Percentiles rank a stretch among this genome's conserved stretches.
Evolutionary conservation across 2,797 vertebrate species (phyloP).

Genomic region (Eleutherodactylus coqui): DNA sequence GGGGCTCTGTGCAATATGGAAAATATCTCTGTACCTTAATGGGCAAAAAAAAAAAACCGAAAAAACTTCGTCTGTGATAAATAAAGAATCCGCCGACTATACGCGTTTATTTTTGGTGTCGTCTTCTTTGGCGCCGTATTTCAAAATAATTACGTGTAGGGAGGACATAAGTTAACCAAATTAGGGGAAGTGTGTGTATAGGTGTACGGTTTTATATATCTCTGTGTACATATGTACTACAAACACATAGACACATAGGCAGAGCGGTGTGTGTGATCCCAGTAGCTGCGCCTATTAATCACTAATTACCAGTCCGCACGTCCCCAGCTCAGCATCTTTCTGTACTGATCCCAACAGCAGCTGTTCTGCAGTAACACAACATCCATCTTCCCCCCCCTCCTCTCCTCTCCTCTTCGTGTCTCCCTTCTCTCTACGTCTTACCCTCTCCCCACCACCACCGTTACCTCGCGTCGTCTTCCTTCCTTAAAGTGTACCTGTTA

Average conservation of each 20-base stretch:
- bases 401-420: conserved; percentile 57
- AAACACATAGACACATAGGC: conserved; percentile 14
- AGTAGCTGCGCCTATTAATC: conserved; percentile 60
- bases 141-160: background rate
- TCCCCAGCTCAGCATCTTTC: conserved; percentile 58
- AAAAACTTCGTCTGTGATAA: conserved; percentile 41
- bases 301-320: conserved; percentile 57
- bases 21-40: conserved; percentile 53
- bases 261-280: conserved; percentile 53
- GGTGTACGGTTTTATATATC: background rate
- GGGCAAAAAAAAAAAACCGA: conserved; percentile 12
- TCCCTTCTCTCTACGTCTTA: conserved; percentile 64
- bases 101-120: background rate
- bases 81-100: conserved; percentile 55
- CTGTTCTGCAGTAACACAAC: conserved; percentile 41
- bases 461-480: background rate
- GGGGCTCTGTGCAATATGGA: conserved; percentile 53
- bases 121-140: background rate
- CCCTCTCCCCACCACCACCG: conserved; percentile 41
- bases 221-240: background rate
- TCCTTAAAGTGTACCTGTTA: conserved; percentile 28
- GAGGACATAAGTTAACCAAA: conserved; percentile 1
- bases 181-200: background rate
- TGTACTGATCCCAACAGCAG: conserved; percentile 60
- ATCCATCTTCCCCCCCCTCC: conserved; percentile 41